These are phyloP conservation scores for Nasua narica DNA, from an alignment of 2,797 vertebrate genomes.

Conservation along the genomic window DNA sequence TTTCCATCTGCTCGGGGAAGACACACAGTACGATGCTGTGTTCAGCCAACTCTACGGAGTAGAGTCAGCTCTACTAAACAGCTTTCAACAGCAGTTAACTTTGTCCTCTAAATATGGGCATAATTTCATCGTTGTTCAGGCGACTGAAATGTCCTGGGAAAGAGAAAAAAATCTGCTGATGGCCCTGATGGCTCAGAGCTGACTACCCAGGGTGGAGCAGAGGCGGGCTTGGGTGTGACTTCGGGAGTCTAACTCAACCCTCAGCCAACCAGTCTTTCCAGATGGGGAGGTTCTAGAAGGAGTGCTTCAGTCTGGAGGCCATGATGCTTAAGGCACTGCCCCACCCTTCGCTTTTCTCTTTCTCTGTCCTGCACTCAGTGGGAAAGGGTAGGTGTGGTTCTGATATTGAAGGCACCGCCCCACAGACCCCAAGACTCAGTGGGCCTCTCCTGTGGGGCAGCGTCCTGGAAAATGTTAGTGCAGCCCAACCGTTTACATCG, in stretches of 20 bases:
- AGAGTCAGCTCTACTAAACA: not conserved
- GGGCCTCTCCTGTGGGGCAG: not conserved
- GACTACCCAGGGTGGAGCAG: slow-evolving; percentile 61
- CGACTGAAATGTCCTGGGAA: slow-evolving; percentile 20
- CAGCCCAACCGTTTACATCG: not conserved
- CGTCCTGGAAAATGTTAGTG: not conserved
- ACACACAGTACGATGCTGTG: not conserved
- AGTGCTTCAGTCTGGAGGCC: not conserved
- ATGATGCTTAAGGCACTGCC: not conserved
- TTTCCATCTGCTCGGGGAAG: not conserved
- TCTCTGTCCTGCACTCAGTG: not conserved
- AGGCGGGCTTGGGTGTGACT: slow-evolving; percentile 63
- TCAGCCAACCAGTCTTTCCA: slow-evolving; percentile 67
- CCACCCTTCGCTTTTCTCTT: not conserved
- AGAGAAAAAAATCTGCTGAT: slow-evolving; percentile 54
- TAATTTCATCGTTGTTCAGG: not conserved
- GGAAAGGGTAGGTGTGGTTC: not conserved
- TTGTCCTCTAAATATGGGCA: slow-evolving; percentile 2
- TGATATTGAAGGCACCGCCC: not conserved
- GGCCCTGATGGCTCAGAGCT: not conserved
- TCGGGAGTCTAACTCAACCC: not conserved
- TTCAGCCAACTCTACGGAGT: not conserved
- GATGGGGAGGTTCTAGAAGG: slow-evolving; percentile 22
- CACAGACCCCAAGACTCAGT: not conserved
- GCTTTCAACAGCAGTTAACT: not conserved